phyloP scores from a whole-genome alignment of 2,113 vertebrate genomes.

The Hiodon tergisus region DNA sequence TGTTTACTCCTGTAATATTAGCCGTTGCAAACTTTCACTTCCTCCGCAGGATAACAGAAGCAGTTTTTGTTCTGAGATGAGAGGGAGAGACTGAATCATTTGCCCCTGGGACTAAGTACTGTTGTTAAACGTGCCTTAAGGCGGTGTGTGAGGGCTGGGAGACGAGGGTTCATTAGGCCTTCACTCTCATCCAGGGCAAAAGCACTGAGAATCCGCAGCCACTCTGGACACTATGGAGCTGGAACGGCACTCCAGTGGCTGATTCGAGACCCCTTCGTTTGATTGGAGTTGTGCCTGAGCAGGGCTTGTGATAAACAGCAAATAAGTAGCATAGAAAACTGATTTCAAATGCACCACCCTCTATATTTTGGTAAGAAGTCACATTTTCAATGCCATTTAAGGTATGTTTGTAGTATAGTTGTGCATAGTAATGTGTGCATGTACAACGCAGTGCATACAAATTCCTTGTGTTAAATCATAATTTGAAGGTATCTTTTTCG shows the following conservation, averaged over 20 bases:
- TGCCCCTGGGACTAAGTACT: conserved; percentile 1
- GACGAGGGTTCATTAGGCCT: conserved; percentile 10
- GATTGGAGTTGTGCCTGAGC: conserved; percentile 33
- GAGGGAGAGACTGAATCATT: conserved; percentile 6
- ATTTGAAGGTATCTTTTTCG: not conserved
- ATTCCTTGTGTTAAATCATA: not conserved
- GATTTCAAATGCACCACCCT: conserved; percentile 21
- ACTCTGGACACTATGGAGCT: not conserved
- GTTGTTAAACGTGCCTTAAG: not conserved
- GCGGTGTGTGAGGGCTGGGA: not conserved
- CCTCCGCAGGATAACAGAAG: not conserved
- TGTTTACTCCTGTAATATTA: conserved; percentile 4
- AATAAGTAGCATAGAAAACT: conserved; percentile 29
- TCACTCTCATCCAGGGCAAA: not conserved
- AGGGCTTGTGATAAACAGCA: conserved; percentile 29
- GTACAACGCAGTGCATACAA: too few species aligned
- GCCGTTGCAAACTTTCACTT: conserved; percentile 11
- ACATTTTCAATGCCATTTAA: conserved; percentile 27
- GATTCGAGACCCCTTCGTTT: conserved; percentile 42
- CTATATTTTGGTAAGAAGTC: conserved; percentile 6
- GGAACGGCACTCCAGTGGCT: conserved; percentile 14
- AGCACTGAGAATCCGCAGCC: not conserved
- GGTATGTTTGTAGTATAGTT: not conserved
- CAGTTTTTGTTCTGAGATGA: conserved; percentile 18
- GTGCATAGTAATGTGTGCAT: not conserved